Evolutionary conservation across 2,113 vertebrate genomes (phyloP).

Genomic region (Acrocephalus arundinaceus): DNA sequence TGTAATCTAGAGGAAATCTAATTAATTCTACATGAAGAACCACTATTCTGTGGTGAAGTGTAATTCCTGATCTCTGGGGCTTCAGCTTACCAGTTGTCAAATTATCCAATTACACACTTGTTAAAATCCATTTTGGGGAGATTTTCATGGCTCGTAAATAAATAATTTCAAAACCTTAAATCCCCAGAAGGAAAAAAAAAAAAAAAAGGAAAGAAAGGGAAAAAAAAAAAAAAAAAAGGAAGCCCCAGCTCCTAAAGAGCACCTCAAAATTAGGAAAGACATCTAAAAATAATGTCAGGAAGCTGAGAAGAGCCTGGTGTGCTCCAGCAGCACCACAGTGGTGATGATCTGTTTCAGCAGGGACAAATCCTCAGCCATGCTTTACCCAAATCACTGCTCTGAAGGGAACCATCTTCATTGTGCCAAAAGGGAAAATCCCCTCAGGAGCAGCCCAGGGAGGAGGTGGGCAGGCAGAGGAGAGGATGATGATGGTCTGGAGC

Average conservation of each 20-base stretch:
- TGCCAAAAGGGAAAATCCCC: neutral
- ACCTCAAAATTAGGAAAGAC: neutral
- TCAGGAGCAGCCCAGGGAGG: neutral
- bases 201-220: no score
- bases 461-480: neutral
- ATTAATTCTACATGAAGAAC: conserved; percentile 58
- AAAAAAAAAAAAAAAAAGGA: neutral
- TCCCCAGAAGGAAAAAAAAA: neutral
- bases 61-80: conserved; percentile 47
- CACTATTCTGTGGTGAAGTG: conserved; percentile 17
- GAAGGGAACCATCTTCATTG: conserved; percentile 9
- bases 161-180: conserved; percentile 35
- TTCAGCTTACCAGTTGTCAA: conserved; percentile 42
- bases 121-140: conserved; percentile 54
- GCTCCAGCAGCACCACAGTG: neutral
- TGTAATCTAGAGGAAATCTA: conserved; percentile 63
- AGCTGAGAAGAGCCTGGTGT: neutral
- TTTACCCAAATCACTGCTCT: neutral
- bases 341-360: neutral
- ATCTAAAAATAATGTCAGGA: neutral
- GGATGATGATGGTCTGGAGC: no score
- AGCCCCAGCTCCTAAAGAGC: fast-evolving
- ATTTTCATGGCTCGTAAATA: conserved; percentile 47
- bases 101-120: conserved; percentile 52
- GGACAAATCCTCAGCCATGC: neutral